Conservation (phyloP, 2,888 invertebrate genomes). For the Xanthorhoe spadicearia region DNA sequence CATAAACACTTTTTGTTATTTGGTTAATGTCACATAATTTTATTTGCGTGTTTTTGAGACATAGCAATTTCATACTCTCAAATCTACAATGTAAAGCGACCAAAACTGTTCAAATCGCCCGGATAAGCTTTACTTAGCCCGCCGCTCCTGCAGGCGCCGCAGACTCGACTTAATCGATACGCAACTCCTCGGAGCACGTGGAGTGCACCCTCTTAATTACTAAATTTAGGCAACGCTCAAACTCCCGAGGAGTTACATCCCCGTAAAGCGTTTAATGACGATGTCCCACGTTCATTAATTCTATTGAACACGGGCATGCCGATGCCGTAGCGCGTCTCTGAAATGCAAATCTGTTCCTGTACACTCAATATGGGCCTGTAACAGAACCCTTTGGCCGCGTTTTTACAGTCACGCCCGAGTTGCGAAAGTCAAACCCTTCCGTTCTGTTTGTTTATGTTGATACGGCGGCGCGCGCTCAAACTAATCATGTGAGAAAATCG, state of each 20-base stretch:
- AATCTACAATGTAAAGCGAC: neutral
- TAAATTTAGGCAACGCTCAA: conserved; percentile 64
- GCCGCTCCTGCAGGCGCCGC: conserved; percentile 47
- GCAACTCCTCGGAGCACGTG: conserved; percentile 46
- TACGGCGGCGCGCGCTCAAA: conserved; percentile 42
- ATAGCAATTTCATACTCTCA: neutral
- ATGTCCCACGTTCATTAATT: conserved; percentile 78
- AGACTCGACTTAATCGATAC: conserved; percentile 61
- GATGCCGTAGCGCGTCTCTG: conserved; percentile 78
- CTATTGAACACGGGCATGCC: conserved; percentile 67
- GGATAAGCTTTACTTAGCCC: conserved; percentile 47
- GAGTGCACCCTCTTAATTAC: conserved; percentile 66
- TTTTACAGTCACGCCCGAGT: conserved; percentile 61
- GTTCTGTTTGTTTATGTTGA: conserved; percentile 74
- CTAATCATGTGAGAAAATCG: conserved; percentile 48
- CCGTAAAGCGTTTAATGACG: conserved; percentile 74
- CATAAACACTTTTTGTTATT: conserved; percentile 33
- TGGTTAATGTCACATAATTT: neutral
- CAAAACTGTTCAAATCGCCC: neutral
- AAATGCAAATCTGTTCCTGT: conserved; percentile 79
- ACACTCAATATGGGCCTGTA: conserved; percentile 76
- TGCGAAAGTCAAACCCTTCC: conserved; percentile 62
- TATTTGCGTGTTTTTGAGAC: neutral
- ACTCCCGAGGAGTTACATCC: conserved; percentile 58
- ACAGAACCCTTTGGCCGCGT: conserved; percentile 66